Evolutionary conservation across 2,888 invertebrate species (phyloP), one percentile per base, ranked within the genome.

Genomic region (Cerceris ruficornis): DNA sequence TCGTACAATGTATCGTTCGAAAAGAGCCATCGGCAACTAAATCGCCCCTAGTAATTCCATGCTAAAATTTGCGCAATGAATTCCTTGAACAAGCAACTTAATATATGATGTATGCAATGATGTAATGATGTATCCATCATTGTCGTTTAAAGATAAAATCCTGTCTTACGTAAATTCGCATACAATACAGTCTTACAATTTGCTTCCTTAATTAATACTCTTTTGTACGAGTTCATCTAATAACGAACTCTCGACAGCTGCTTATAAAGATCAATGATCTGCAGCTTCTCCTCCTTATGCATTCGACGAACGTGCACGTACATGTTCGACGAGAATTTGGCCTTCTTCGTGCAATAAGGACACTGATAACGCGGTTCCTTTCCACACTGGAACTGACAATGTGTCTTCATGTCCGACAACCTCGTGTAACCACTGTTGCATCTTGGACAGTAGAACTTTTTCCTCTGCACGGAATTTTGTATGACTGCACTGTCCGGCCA

Each of bases 321-420:
- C 90, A 91, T 90, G 46, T 91, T 91, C 9, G 91, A 91, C 2
- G 91, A 90, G 28, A 88, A 90, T 64, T 91, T 91, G 11, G 89
- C 88, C 43, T 86, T 88, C 65, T 91, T 91, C 8, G 86, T 78
- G 76, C 93, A 93, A 67, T 92, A 91, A 1, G 91, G 90, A 62
- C 93, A 93, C 57, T 90, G 87, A 66, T 92, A 93, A 7, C 91
- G 89, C n/a, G 92, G 92, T 55, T 91, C 90, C 61, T 91, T 92
- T 41, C 93, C 92, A 76, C 93, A 93, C 75, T 92, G 92, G 60
- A 91, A 91, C 28, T 91, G 92, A 58, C 90, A 88, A 77, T 93
- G 93, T 0, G 90, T 88, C 70, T 88, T 90, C 87, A 92, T 86
- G 68, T 91, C 91, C 14, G 88, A 83, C 0, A 87, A 68, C 14